These are phyloP conservation scores for Himalopsyche japonica DNA, from an alignment of 2,888 invertebrate genomes.

Conservation along the genomic window DNA sequence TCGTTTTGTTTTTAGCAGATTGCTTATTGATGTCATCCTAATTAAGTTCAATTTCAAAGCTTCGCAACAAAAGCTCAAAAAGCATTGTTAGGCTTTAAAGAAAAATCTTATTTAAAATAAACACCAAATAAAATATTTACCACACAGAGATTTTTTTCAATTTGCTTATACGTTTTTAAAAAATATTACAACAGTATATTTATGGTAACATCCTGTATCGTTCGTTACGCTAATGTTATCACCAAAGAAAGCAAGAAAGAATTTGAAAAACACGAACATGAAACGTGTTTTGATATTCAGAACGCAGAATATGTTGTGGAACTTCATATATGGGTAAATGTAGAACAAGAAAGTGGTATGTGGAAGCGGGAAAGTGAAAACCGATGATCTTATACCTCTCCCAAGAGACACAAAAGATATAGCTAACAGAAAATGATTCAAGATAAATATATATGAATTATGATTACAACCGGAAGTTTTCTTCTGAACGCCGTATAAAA, in stretches of 20 bases:
- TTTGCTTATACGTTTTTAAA: no score
- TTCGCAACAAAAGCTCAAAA: no score
- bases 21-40: no score
- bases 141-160: no score
- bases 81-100: no score
- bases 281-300: not conserved
- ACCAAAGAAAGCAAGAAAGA: not conserved
- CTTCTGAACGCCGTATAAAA: no score
- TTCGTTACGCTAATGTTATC: not conserved
- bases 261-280: not conserved
- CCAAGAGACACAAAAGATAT: not conserved
- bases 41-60: no score
- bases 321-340: not conserved
- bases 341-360: not conserved
- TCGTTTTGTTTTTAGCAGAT: no score
- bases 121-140: no score
- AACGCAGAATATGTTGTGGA: not conserved
- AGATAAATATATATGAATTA: not conserved
- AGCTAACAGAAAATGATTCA: not conserved
- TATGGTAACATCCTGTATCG: not conserved
- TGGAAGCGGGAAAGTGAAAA: not conserved
- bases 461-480: not conserved
- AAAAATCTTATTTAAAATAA: no score
- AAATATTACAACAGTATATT: no score
- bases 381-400: not conserved